These are phyloP conservation scores for Helleia helle DNA, from an alignment of 2,888 invertebrate genomes.

Conservation along the genomic window DNA sequence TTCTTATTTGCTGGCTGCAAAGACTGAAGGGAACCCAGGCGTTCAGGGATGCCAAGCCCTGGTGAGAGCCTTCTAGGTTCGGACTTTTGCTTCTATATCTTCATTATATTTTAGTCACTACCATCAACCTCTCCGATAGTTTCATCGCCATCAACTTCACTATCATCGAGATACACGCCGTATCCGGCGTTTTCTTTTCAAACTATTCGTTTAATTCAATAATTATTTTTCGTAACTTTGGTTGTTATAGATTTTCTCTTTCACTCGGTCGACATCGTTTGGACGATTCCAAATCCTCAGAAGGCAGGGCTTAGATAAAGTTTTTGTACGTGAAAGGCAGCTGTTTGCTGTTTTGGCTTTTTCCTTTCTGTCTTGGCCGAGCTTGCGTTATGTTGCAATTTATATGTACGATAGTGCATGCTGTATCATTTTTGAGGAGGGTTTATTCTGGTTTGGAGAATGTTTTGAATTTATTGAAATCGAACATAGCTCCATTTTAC, in stretches of 20 bases:
- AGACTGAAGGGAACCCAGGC: constrained; percentile 73
- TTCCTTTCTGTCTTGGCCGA: constrained; percentile 57
- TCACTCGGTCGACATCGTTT: constrained; percentile 25
- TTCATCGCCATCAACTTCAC: constrained; percentile 32
- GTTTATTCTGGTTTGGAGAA: constrained; percentile 14
- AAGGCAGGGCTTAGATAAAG: constrained; percentile 62
- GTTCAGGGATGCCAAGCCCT: constrained; percentile 74
- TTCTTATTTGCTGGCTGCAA: constrained; percentile 72
- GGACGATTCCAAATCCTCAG: constrained; percentile 50
- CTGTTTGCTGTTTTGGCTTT: constrained; percentile 61
- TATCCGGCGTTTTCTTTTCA: constrained; percentile 21
- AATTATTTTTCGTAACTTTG: constrained; percentile 25
- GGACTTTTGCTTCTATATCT: constrained; percentile 66
- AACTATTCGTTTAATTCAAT: constrained; percentile 23
- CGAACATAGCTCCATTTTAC: constrained; percentile 9
- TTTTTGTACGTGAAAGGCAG: constrained; percentile 37
- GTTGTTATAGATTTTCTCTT: constrained; percentile 23
- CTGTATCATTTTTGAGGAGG: constrained; percentile 16
- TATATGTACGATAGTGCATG: constrained; percentile 54
- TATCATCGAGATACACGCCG: constrained; percentile 22
- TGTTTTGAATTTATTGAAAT: constrained; percentile 18
- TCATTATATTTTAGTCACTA: constrained; percentile 33
- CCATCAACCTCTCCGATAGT: constrained; percentile 7
- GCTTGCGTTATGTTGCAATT: constrained; percentile 60
- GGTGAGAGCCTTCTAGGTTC: constrained; percentile 74